Percentiles rank a stretch among this genome's conserved stretches.
Evolutionary conservation across 2,888 invertebrate genomes (phyloP).

Genomic region (Luperina testacea): DNA sequence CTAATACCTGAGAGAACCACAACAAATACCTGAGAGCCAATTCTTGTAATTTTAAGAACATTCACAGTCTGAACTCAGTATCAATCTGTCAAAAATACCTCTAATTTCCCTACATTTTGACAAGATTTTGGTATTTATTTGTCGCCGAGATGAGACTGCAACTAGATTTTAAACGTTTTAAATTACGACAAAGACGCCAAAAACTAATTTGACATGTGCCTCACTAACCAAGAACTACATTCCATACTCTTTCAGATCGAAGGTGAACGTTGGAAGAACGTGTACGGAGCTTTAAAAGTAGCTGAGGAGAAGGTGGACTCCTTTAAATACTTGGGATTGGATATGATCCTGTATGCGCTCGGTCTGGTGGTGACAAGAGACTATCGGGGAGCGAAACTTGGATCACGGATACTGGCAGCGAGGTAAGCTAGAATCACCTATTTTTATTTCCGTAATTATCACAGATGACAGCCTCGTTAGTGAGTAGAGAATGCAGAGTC

Average conservation of each 20-base stretch:
- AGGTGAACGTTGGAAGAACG: slow-evolving; percentile 77
- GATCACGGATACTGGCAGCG: slow-evolving; percentile 76
- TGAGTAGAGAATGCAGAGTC: background rate
- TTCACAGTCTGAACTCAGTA: too few species aligned
- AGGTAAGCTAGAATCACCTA: slow-evolving; percentile 69
- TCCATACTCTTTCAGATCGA: slow-evolving; percentile 69
- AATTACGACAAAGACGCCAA: background rate
- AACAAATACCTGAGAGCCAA: background rate
- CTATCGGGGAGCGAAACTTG: slow-evolving; percentile 77
- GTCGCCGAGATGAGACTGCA: too few species aligned
- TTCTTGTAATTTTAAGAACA: too few species aligned
- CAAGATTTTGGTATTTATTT: too few species aligned
- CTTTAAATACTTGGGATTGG: slow-evolving; percentile 72
- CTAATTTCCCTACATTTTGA: too few species aligned
- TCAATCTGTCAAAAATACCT: too few species aligned
- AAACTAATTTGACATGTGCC: background rate
- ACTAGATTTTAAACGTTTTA: too few species aligned
- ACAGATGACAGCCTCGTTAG: background rate
- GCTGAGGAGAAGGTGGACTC: slow-evolving; percentile 69
- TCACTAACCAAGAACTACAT: background rate
- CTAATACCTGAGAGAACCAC: background rate
- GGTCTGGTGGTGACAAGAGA: slow-evolving; percentile 80
- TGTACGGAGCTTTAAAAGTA: slow-evolving; percentile 71
- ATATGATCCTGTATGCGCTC: slow-evolving; percentile 73
- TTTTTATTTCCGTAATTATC: background rate